Base-by-base conservation (phyloP, 2,888 invertebrate species). In the Caradrina clavipalpis region DNA sequence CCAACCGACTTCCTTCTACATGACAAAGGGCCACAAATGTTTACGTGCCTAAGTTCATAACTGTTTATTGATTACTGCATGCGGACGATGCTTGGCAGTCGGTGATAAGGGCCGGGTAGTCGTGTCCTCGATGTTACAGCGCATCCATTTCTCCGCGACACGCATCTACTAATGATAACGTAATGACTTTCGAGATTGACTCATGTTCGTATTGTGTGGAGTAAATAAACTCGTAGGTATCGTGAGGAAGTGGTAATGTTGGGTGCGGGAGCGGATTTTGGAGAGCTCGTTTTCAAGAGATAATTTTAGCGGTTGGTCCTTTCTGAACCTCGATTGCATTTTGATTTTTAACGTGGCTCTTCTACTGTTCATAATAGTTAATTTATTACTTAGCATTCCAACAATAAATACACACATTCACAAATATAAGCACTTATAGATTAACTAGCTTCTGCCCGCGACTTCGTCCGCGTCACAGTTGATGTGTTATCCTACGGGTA, bases 151-250 rank as follows among this genome's bases (percentile, higher is more conserved):
- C 92, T 91, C 92, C 83, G 76, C 88, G 85, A 86, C 88, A 84
- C 86, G 88, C 87, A 88, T 88, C 88, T 84, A 75, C 74, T 68
- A 75, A 79, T 88, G 94, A 95, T 95, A 95, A 92, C 89, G 88
- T 92, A 94, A 94, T 90, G 93, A 93, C 93, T 93, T 91, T 90
- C 89, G 73, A 91, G 90, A 93, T 93, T 92, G 94, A 92, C 92
- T 93, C 92, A 92, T 91, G 87, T 86, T 88, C 83, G 80, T 88
- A 88, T 89, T 88, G 88, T 89, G 89, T 90, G 56, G 51, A 90
- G 91, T 92, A 90, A 89, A 91, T 89, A 91, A 85, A 88, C 87
- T 83, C 80, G 74, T 79, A 84, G 68, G 59, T 83, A 81, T 65
- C 56, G 57, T 69, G 47, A 54, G 69, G 60, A 19, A n/a, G 60